Base-by-base conservation (phyloP, 2,797 vertebrate genomes). In the Anomalospiza imberbis region DNA sequence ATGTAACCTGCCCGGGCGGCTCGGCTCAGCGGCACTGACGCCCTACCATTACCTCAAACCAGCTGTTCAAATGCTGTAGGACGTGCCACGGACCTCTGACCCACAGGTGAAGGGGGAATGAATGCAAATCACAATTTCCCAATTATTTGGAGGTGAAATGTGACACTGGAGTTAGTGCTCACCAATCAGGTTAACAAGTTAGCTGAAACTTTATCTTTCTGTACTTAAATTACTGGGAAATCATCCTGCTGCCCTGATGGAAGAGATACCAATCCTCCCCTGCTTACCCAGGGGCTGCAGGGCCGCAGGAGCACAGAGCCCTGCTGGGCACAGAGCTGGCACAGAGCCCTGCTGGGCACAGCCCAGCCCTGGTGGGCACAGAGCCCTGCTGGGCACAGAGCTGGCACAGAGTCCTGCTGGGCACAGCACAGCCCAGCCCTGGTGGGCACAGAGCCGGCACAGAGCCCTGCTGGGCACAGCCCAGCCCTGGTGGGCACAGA, bases 11-110 rank as follows among this genome's bases (percentile, higher is more conserved):
- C 76, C 42, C 54, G 2, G 51, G 65, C 1, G 0, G 61, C 88
- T 85, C 73, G 2, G 2, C 26, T 34, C 34, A 34, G 34, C 34
- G 34, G 72, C 9, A n/a, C 34, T 3, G 13, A 17, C 2, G 1
- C 20, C 3, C 18, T 25, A 12, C 34, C 66, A 2, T 1, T 85
- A 63, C 94, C 92, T 90, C 88, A 44, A 93, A 95, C 29, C 94
- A 97, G 96, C 96, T 96, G 96, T 96, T 77, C 94, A 95, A 96
- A 93, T 89, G 93, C 93, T 91, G 89, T 85, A 77, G 95, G 96
- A 97, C 94, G 91, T 17, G 36, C 57, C 8, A 34, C 0, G 3
- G 57, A 67, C 95, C 95, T 75, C 89, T 92, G 92, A 87, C 92
- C 95, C 19, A 1, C 84, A 68, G 78, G 71, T 65, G 84, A 93